Conservation (phyloP, 37 sponge, comb jelly and placozoan genomes). For the Halichondria panicea region DNA sequence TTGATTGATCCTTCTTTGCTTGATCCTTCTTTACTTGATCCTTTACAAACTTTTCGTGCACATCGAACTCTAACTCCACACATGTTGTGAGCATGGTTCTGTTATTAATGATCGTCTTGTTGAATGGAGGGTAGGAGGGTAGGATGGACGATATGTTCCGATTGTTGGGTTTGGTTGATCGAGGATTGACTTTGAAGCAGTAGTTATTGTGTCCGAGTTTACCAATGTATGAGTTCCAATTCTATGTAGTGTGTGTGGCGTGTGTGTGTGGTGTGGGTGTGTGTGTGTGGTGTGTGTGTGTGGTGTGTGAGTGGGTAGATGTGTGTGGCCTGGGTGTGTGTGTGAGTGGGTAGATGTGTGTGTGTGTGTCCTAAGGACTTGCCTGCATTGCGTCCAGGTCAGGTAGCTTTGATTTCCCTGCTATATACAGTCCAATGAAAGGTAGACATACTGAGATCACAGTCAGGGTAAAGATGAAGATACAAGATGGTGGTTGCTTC, state of each 20-base stretch:
- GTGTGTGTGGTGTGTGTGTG: too few relatives aligned
- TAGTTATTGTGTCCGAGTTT: conserved; percentile 7
- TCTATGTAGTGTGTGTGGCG: too few relatives aligned
- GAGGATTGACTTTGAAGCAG: conserved; percentile 9
- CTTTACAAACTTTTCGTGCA: background rate
- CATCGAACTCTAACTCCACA: conserved; percentile 9
- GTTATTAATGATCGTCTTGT: background rate
- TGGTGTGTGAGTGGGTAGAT: too few relatives aligned
- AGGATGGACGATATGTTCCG: too few relatives aligned
- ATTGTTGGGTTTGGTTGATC: background rate
- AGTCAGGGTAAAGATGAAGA: too few relatives aligned
- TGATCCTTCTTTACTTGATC: background rate
- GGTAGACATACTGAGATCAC: too few relatives aligned
- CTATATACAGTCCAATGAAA: conserved; percentile 20
- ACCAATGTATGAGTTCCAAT: conserved; percentile 42
- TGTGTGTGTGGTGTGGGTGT: too few relatives aligned
- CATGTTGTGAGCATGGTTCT: background rate
- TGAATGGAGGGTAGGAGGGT: too few relatives aligned
- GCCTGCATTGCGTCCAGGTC: conserved; percentile 44
- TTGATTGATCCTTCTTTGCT: too few relatives aligned
- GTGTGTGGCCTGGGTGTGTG: too few relatives aligned
- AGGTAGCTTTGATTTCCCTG: conserved; percentile 18
- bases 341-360: conserved; percentile 27
- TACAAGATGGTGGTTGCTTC: too few relatives aligned
- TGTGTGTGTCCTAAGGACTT: conserved; percentile 7